Base-by-base conservation (phyloP, 2,113 vertebrate genomes). In the Corythaixoides concolor region DNA sequence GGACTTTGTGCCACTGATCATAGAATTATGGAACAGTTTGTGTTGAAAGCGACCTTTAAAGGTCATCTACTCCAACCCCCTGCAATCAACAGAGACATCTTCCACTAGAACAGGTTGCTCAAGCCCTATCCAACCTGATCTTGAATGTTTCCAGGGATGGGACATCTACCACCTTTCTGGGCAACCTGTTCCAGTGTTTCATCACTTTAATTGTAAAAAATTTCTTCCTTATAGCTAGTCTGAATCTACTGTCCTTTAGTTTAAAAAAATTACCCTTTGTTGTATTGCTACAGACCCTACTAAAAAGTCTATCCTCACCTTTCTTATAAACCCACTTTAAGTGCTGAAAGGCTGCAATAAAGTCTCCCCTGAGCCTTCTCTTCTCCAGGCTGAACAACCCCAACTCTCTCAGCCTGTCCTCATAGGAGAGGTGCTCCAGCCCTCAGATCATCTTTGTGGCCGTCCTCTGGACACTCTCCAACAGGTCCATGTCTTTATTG, bases 301-400 rank as follows among this genome's bases (percentile, higher is more conserved):
- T 21, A 12, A 64, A 52, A 26, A 3, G 2, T 12, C 13, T 15
- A 4, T 3, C 2, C 4, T 3, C 6, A 4, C 55, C 1, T 0
- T 55, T 70, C 11, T 63, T 28, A 21, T 16, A 74, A 53, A 5
- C 3, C 6, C 3, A 12, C 27, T 60, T 85, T 37, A 53, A 12
- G 7, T 27, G n/a, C 16, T 62, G 64, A 73, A 67, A 5, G 4
- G 17, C 39, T 1, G 1, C 26, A 45, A 21, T 32, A 55, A 85
- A 22, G 33, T 56, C 8, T 64, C 11, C 49, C n/a, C 1, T 1
- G 8, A 56, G 18, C 50, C 28, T 87, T 50, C 15, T 76, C 13
- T 85, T 49, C 15, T 67, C 23, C 52, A 50, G 27, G 12, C 23
- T 58, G 9, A 58, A 30, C n/a, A 76, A n/a, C 15, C 6, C n/a